Evolutionary conservation across 2,888 invertebrate genomes (phyloP).

Genomic region (Xiphydria camelus): DNA sequence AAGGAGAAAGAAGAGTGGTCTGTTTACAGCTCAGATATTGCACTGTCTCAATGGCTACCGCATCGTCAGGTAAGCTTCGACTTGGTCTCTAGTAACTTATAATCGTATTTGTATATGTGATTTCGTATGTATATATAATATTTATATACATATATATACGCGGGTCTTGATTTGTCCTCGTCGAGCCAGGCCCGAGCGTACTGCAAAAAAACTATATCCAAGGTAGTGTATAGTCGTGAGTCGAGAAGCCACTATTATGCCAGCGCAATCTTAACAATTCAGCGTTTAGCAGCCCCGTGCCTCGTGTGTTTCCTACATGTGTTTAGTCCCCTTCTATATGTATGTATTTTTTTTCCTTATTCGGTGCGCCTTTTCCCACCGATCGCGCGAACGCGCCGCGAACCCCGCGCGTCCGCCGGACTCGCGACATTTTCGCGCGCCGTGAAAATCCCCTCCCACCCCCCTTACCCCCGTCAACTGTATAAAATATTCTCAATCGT

Average conservation of each 20-base stretch:
- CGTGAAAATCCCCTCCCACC: slow-evolving; percentile 24
- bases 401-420: background rate
- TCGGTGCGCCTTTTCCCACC: background rate
- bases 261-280: slow-evolving; percentile 39
- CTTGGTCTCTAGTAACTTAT: slow-evolving; percentile 27
- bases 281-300: slow-evolving; percentile 2
- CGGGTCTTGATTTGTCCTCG: background rate
- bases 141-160: background rate
- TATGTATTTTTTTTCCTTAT: background rate
- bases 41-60: slow-evolving; percentile 41
- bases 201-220: background rate
- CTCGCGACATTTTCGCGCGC: slow-evolving; percentile 11
- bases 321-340: too few species aligned
- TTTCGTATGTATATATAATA: too few species aligned
- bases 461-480: slow-evolving; percentile 44
- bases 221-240: background rate
- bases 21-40: slow-evolving; percentile 30
- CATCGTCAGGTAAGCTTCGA: slow-evolving; percentile 32
- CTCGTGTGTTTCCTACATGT: background rate
- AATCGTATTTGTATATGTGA: too few species aligned
- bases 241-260: slow-evolving; percentile 15
- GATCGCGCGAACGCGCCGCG: background rate
- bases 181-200: background rate
- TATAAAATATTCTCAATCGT: slow-evolving; percentile 59
- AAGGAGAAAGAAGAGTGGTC: background rate